Conservation (phyloP, 2,888 invertebrate species). For the Scaptomyza cyrtandrae region DNA sequence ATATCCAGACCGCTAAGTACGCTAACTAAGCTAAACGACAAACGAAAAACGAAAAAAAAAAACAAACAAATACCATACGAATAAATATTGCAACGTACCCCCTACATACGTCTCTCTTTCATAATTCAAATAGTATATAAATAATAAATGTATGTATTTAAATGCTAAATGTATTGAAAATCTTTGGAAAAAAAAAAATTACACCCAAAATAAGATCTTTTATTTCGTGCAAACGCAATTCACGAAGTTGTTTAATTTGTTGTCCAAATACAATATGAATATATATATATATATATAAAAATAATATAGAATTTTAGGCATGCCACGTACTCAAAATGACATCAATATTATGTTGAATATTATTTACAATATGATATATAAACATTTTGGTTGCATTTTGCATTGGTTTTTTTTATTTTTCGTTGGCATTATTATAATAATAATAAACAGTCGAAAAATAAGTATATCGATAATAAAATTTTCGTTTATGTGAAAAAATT, state of each 20-base stretch:
- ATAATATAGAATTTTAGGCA: conserved; percentile 46
- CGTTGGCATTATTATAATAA: conserved; percentile 19
- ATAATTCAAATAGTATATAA: conserved; percentile 22
- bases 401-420: conserved; percentile 45
- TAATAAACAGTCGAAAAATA: conserved; percentile 11
- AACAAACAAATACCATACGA: conserved; percentile 29
- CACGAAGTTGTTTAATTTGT: conserved; percentile 42
- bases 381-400: conserved; percentile 51
- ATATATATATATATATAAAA: conserved; percentile 12
- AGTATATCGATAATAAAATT: conserved; percentile 37
- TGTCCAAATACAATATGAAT: conserved; percentile 35
- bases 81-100: conserved; percentile 70
- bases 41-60: neutral
- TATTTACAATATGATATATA: conserved; percentile 29
- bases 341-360: conserved; percentile 60
- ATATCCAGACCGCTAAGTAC: conserved; percentile 41
- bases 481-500: conserved; percentile 39
- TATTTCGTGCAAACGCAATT: conserved; percentile 32
- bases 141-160: conserved; percentile 25
- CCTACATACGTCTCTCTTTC: conserved; percentile 73
- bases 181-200: conserved; percentile 1
- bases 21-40: conserved; percentile 43
- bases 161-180: conserved; percentile 28
- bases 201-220: conserved; percentile 15
- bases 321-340: conserved; percentile 68